Conservation (phyloP, 2,888 invertebrate species). For the Unio delphinus region DNA sequence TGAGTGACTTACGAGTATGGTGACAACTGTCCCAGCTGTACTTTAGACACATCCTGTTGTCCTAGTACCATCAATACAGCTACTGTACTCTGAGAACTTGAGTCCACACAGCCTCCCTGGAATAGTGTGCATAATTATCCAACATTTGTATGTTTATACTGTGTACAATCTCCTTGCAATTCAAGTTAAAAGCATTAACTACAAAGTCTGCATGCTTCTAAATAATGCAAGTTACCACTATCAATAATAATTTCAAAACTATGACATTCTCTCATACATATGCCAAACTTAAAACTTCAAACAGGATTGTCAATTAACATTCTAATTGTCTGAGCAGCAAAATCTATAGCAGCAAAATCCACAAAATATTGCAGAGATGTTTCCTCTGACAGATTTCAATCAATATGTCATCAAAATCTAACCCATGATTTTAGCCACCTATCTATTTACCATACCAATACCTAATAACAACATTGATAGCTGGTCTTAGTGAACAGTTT, state of each 20-base stretch:
- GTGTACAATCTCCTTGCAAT: no score
- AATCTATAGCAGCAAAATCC: no score
- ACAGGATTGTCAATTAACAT: no score
- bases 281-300: no score
- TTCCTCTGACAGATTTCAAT: no score
- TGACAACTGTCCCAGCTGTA: constrained; percentile 78
- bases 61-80: constrained; percentile 95
- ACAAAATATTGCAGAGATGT: no score
- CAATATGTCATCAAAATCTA: no score
- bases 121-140: constrained; percentile 13
- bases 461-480: no score
- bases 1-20: constrained; percentile 76
- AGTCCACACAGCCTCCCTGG: constrained; percentile 90
- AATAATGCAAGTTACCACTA: background rate
- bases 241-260: background rate
- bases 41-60: constrained; percentile 93
- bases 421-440: no score
- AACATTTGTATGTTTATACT: background rate
- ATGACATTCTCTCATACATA: background rate
- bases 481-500: no score
- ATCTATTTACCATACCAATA: no score
- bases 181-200: background rate
- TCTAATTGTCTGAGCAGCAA: no score
- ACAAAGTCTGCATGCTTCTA: background rate
- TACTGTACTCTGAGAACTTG: constrained; percentile 87